Conservation (phyloP, 2,113 vertebrate genomes). For the Narcine bancroftii region DNA sequence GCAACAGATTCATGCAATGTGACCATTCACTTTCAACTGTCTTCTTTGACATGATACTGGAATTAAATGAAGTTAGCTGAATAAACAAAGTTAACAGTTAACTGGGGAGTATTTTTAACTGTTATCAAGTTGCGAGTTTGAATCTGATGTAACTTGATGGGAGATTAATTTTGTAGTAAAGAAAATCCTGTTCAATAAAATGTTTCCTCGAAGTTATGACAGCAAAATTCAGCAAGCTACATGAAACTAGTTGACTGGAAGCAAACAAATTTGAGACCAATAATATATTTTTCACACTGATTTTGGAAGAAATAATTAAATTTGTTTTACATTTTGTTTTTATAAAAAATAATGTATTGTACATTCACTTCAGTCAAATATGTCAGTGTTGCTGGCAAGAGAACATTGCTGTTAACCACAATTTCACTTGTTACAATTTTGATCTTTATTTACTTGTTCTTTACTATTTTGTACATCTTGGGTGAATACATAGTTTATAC, state of each 20-base stretch:
- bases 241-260: neutral
- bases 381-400: neutral
- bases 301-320: neutral
- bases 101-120: neutral
- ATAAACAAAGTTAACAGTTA: neutral
- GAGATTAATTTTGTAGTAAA: neutral
- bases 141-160: neutral
- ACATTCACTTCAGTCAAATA: neutral
- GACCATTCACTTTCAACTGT: neutral
- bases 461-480: neutral
- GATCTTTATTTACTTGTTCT: neutral
- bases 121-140: neutral
- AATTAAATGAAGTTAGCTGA: neutral
- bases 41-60: neutral
- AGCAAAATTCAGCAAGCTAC: neutral
- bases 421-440: neutral
- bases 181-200: neutral
- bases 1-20: slow-evolving; percentile 15
- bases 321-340: neutral
- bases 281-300: neutral
- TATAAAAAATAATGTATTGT: neutral
- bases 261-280: neutral
- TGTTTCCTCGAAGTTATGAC: neutral
- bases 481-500: neutral
- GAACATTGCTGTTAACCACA: neutral